phyloP scores from a whole-genome alignment of 2,888 invertebrate genomes.

The Pegoplata infirma region DNA sequence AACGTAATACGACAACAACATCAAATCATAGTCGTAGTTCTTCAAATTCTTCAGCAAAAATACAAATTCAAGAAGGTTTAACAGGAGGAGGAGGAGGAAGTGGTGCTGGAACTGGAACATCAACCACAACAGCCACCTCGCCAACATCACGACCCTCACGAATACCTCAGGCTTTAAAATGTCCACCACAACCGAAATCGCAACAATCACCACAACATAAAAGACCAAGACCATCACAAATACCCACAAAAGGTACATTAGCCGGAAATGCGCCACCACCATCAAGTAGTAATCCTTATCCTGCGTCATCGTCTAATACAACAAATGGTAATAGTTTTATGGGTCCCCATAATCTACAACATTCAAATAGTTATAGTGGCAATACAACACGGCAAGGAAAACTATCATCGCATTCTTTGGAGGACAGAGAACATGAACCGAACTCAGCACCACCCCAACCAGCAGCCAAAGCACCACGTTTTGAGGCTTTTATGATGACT shows the following conservation, averaged over 20 bases:
- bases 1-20: constrained; percentile 65
- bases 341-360: constrained; percentile 64
- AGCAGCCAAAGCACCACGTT: constrained; percentile 79
- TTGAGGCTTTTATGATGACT: constrained; percentile 98
- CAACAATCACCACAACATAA: constrained; percentile 77
- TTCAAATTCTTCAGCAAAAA: constrained; percentile 74
- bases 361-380: constrained; percentile 72
- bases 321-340: constrained; percentile 56
- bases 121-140: constrained; percentile 68
- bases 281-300: constrained; percentile 62
- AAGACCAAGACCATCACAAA: constrained; percentile 76
- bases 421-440: constrained; percentile 70
- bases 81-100: constrained; percentile 63
- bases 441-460: constrained; percentile 75
- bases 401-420: constrained; percentile 23
- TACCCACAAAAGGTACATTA: constrained; percentile 73
- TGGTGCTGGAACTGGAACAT: constrained; percentile 55
- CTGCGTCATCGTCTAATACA: constrained; percentile 64
- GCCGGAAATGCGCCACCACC: constrained; percentile 65
- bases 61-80: constrained; percentile 70
- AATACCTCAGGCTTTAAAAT: constrained; percentile 80
- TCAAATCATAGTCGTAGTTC: constrained; percentile 73
- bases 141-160: constrained; percentile 79
- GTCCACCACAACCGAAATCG: constrained; percentile 71
- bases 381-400: constrained; percentile 60